Evolutionary conservation across 1,140 invertebrate genomes (phyloP).

Genomic region (Vanessa atalanta): DNA sequence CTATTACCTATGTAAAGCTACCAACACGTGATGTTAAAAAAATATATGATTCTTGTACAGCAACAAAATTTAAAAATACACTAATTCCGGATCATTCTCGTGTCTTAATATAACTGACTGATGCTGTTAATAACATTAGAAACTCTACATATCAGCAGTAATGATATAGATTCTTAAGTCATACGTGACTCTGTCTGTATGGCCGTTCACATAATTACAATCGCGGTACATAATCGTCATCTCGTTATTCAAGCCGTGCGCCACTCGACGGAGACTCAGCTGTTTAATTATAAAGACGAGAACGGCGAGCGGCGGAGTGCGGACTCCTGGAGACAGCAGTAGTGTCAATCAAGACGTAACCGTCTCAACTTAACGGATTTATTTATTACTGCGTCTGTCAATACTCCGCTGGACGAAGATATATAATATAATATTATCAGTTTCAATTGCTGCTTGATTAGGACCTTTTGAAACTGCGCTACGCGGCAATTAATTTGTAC

Average conservation of each 20-base stretch:
- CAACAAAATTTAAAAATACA: too few species aligned
- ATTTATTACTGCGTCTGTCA: not conserved
- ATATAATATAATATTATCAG: not conserved
- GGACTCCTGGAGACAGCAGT: not conserved
- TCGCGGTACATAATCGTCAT: not conserved
- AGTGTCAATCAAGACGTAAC: not conserved
- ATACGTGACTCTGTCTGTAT: too few species aligned
- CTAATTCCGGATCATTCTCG: too few species aligned
- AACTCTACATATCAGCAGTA: too few species aligned
- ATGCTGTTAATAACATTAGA: too few species aligned
- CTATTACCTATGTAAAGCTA: too few species aligned
- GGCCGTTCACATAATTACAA: too few species aligned
- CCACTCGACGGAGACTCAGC: not conserved
- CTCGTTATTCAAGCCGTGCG: not conserved
- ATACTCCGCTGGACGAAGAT: not conserved
- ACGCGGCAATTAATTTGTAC: not conserved
- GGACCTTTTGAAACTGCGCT: not conserved
- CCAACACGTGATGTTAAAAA: too few species aligned
- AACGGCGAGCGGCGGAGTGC: not conserved
- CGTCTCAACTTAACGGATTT: not conserved
- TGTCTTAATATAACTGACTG: too few species aligned
- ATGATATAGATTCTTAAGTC: too few species aligned
- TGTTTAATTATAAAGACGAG: not conserved
- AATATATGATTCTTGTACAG: too few species aligned
- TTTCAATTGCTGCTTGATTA: not conserved